Base-by-base conservation (phyloP, 2,113 vertebrate genomes). In the Hippocampus zosterae region DNA sequence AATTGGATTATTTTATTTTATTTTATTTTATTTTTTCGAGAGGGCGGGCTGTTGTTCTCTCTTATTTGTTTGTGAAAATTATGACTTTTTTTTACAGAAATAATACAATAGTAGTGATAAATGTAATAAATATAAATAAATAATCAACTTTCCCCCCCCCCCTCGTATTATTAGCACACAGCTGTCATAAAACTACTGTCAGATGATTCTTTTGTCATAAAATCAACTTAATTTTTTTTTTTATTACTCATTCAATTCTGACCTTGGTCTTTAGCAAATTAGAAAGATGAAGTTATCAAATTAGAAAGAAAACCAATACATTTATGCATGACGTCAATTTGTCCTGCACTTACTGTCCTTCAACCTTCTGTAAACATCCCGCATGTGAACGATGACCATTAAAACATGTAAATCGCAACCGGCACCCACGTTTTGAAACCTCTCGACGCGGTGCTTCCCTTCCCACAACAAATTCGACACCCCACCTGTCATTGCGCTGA, bases 261-360 rank as follows among this genome's bases (percentile, higher is more conserved):
- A 5, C 57, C 16, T 60, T 33, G 27, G 33, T 33, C 6, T 33
- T 37, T 29, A 1, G 27, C 56, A 59, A 59, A 33, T 60, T 18
- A 60, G 18, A 8, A 15, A 9, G 2, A n/a, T 53, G 5, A 12
- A 37, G 13, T 4, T 57, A 23, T 23, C 16, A 50, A 50, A 50
- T 18, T 50, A 18, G 5, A 50, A 50, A 16, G 46, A 16, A 50
- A 16, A 18, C 2, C 15, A 48, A 48, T 16, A 21, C 50, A 11
- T 15, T 8, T 9, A 18, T 23, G 5, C 63, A 65, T 25, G 23
- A 46, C n/a, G n/a, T 42, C 23, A 5, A 46, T 46, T 46, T 46
- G 41, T 46, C 7, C 23, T 18, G 46, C 9, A 94, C 95, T 92
- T 93, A 88, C 84, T 81, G 80, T 64, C 4, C 79, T 85, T 76